Evolutionary conservation across 2,113 vertebrate genomes (phyloP), one percentile per base, ranked within the genome.

Genomic region (Brachyistius frenatus): DNA sequence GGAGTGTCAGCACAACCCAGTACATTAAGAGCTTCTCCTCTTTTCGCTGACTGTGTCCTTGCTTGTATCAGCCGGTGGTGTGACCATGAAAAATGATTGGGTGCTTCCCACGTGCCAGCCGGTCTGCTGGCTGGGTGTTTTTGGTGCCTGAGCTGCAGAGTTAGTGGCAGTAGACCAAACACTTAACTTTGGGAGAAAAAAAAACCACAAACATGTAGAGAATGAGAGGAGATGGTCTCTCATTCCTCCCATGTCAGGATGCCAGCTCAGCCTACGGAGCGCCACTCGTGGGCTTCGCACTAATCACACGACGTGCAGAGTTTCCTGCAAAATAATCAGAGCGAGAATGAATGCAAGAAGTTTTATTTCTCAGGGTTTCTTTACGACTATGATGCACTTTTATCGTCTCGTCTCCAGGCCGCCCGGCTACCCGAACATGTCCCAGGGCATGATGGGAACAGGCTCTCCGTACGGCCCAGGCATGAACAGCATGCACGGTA

Each of bases 401-500:
- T 41, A 6, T 71, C 10, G 37, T 65, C 4, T 82, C n/a, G 33
- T 57, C 50, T 63, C 2, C 0, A 99, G 98, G 91, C 97, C 97
- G 74, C 96, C 97, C 66, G 96, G 97, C 65, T 99, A 99, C 76
- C 97, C 97, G 35, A 97, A 95, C 93, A 97, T 99, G 96, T 95
- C 96, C 33, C 97, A 97, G 78, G 96, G 96, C 63, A 98, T 99
- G 95, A 98, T 99, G 95, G 97, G 95, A 94, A 93, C 96, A 80
- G 97, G 96, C 63, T 94, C 98, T 89, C 97, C 97, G 2, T 99
- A 99, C 7, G 96, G 96, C 41, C 97, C 97, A 68, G 96, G 96
- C 67, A 97, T 99, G 92, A 99, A 99, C 93, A 99, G 96, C 85
- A 98, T 99, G 97, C 96, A 97, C 60, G 95, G 96, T 58, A 98